These are phyloP conservation scores for Dynastes maya DNA, from an alignment of 2,888 invertebrate genomes.

Conservation along the genomic window DNA sequence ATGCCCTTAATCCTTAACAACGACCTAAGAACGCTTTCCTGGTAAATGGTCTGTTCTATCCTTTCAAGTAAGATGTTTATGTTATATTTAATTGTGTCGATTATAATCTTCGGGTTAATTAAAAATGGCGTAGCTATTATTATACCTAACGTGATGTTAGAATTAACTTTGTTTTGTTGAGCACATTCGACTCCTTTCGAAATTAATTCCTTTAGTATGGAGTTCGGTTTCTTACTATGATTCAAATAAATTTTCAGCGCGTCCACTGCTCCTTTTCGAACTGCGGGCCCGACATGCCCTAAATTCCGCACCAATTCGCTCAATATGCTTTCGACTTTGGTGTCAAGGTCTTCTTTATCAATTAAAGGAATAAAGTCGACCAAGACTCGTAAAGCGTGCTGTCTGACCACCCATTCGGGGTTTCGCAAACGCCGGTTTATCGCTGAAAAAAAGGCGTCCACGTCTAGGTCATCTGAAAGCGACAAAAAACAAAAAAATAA, in stretches of 20 bases:
- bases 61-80: constrained; percentile 69
- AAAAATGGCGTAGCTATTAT: constrained; percentile 79
- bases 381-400: constrained; percentile 86
- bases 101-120: constrained; percentile 73
- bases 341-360: constrained; percentile 77
- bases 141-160: constrained; percentile 77
- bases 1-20: constrained; percentile 80
- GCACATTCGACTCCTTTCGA: constrained; percentile 79
- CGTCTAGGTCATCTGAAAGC: constrained; percentile 64
- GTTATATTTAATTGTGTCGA: constrained; percentile 69
- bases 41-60: constrained; percentile 70
- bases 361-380: constrained; percentile 85
- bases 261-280: constrained; percentile 85
- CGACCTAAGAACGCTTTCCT: constrained; percentile 81
- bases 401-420: constrained; percentile 88
- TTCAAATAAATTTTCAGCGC: constrained; percentile 82
- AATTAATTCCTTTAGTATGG: constrained; percentile 77
- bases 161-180: constrained; percentile 72
- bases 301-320: constrained; percentile 84
- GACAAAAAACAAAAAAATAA: constrained; percentile 20
- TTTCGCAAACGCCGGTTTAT: constrained; percentile 82
- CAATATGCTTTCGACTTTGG: constrained; percentile 76
- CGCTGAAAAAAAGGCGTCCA: constrained; percentile 79
- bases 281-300: constrained; percentile 86
- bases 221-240: constrained; percentile 79